These are phyloP conservation scores for Oscarella lobularis DNA, from an alignment of 37 sponge, comb jelly and placozoan species.

Conservation along the genomic window DNA sequence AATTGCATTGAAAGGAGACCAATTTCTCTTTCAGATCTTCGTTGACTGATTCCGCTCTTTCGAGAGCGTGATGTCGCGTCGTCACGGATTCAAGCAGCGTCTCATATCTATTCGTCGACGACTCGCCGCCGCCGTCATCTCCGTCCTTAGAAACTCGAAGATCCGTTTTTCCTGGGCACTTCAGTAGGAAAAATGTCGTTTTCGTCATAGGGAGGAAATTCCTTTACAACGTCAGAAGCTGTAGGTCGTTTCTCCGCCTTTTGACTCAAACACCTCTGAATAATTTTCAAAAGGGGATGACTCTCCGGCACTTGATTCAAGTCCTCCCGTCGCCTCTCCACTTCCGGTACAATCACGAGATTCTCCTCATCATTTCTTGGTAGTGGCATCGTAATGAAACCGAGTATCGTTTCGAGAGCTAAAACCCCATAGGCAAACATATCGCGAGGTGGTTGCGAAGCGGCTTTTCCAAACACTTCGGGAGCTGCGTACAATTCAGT, in stretches of 20 bases:
- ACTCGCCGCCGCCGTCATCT: no score
- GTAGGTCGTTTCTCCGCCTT: neutral
- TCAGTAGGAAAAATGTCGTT: neutral
- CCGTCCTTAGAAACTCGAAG: no score
- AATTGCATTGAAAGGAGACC: no score
- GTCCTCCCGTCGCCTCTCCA: conserved; percentile 33
- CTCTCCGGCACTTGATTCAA: conserved; percentile 11
- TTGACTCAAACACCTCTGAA: conserved; percentile 10
- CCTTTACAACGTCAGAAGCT: neutral
- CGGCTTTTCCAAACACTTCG: conserved; percentile 22
- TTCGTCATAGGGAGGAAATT: neutral
- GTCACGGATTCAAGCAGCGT: no score
- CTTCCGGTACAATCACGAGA: conserved; percentile 25
- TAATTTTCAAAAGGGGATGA: conserved; percentile 6
- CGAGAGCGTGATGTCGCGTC: neutral
- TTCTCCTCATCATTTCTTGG: no score
- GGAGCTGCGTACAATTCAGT: conserved; percentile 59
- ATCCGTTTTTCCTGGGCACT: neutral
- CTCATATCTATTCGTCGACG: no score
- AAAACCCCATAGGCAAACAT: conserved; percentile 50
- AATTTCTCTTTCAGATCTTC: neutral
- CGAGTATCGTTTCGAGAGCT: conserved; percentile 37
- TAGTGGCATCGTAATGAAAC: conserved; percentile 16
- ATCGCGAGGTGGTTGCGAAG: conserved; percentile 25
- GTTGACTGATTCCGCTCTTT: neutral